These are phyloP conservation scores for Mimumesa dahlbomi DNA, from an alignment of 2,888 invertebrate genomes.

Conservation along the genomic window DNA sequence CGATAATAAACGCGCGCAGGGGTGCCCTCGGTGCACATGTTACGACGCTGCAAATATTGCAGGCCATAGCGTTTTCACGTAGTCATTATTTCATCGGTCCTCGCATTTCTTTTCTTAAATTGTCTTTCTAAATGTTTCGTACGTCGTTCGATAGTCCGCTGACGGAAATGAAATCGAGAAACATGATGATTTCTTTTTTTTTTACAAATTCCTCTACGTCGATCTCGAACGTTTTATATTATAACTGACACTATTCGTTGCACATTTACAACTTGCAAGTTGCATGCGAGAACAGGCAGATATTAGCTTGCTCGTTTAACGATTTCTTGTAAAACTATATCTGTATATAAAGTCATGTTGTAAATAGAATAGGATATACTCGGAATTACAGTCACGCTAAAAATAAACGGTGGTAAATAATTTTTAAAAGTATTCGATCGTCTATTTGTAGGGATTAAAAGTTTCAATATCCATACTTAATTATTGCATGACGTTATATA, in stretches of 20 bases:
- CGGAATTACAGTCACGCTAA: too few species aligned
- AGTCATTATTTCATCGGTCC: too few species aligned
- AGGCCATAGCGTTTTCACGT: too few species aligned
- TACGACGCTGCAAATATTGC: constrained; percentile 18
- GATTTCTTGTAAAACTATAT: constrained; percentile 4
- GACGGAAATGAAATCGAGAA: too few species aligned
- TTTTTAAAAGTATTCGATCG: too few species aligned
- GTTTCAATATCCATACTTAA: not conserved
- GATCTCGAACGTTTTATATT: not conserved
- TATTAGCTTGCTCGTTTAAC: constrained; percentile 12
- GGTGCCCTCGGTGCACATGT: constrained; percentile 25
- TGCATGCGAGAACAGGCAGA: constrained; percentile 27
- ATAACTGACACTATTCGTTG: not conserved
- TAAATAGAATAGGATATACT: constrained; percentile 10
- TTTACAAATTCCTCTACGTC: too few species aligned
- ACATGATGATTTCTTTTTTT: too few species aligned
- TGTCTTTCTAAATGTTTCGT: too few species aligned
- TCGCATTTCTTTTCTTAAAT: too few species aligned
- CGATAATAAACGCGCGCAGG: constrained; percentile 54
- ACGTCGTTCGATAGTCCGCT: too few species aligned
- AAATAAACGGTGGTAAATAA: too few species aligned
- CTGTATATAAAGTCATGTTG: constrained; percentile 14
- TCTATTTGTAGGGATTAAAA: too few species aligned
- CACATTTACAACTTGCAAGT: constrained; percentile 23
- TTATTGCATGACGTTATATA: constrained; percentile 35